Evolutionary conservation across 2,113 vertebrate species (phyloP).

Genomic region (Dicentrarchus labrax): DNA sequence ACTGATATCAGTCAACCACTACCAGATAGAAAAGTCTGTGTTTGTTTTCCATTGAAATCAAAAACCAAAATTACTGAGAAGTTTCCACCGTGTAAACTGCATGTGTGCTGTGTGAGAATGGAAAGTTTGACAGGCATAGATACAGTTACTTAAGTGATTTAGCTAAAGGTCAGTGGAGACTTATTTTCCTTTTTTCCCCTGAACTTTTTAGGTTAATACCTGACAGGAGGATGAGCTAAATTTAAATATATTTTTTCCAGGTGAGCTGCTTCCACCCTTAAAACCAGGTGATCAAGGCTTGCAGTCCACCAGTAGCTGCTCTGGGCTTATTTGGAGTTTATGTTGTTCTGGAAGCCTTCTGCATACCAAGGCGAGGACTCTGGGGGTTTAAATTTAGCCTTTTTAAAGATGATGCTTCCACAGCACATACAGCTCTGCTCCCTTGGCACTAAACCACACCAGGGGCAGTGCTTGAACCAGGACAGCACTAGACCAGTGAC

Average conservation of each 20-base stretch:
- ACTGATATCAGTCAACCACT: too few species aligned
- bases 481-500: constrained; percentile 60
- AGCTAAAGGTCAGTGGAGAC: not conserved
- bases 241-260: constrained; percentile 13
- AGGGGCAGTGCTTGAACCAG: constrained; percentile 62
- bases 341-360: constrained; percentile 82
- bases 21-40: not conserved
- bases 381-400: constrained; percentile 86
- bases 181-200: not conserved
- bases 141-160: not conserved
- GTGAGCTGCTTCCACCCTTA: constrained; percentile 50
- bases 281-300: constrained; percentile 42
- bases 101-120: not conserved
- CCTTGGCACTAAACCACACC: constrained; percentile 72
- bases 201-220: not conserved
- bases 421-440: constrained; percentile 77
- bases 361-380: constrained; percentile 78
- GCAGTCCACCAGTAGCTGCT: constrained; percentile 44
- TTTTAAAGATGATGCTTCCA: constrained; percentile 85
- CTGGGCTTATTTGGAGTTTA: constrained; percentile 84
- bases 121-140: not conserved
- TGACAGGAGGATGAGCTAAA: not conserved
- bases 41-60: not conserved
- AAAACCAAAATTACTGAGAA: not conserved
- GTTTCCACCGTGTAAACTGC: too few species aligned